phyloP scores from a whole-genome alignment of 1,140 invertebrate species.

The Scaptomyza graminum region DNA sequence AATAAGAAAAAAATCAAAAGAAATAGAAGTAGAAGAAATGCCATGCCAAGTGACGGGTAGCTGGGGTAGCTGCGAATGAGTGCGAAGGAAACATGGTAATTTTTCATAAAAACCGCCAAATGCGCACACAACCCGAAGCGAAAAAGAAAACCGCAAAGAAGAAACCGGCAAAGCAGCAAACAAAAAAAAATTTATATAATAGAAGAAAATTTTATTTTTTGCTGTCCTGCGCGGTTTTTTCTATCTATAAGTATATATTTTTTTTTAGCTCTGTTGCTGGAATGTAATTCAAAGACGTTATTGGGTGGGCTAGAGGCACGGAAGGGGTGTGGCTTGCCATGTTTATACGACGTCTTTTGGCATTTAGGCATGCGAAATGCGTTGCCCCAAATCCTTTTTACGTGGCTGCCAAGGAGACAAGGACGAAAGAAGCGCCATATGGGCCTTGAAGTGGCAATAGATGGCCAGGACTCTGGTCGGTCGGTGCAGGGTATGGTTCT shows the following conservation, averaged over 20 bases:
- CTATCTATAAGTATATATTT: not conserved
- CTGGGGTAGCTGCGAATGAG: conserved; percentile 57
- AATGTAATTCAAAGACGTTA: conserved; percentile 69
- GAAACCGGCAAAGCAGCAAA: conserved; percentile 54
- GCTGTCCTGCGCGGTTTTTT: conserved; percentile 39
- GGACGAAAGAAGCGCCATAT: conserved; percentile 61
- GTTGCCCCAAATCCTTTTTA: conserved; percentile 77
- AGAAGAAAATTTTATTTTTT: conserved; percentile 31
- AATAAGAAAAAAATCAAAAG: no score
- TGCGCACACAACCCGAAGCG: conserved; percentile 78
- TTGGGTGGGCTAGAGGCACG: conserved; percentile 11
- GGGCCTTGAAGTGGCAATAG: conserved; percentile 36
- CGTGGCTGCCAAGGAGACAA: conserved; percentile 66
- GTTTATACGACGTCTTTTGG: conserved; percentile 81
- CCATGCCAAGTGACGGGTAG: conserved; percentile 33
- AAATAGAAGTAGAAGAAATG: conserved; percentile 45
- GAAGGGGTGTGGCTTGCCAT: conserved; percentile 65
- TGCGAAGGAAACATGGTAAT: conserved; percentile 81
- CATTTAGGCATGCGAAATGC: conserved; percentile 81
- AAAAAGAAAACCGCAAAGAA: conserved; percentile 37
- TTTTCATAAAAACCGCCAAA: conserved; percentile 82
- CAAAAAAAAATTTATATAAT: conserved; percentile 41
- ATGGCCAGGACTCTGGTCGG: not conserved
- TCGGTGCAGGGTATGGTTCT: not conserved
- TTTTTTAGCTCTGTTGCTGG: conserved; percentile 25